Evolutionary conservation across 2,113 vertebrate genomes (phyloP), one percentile per base, ranked within the genome.

Genomic region (Dicerorhinus sumatrensis): DNA sequence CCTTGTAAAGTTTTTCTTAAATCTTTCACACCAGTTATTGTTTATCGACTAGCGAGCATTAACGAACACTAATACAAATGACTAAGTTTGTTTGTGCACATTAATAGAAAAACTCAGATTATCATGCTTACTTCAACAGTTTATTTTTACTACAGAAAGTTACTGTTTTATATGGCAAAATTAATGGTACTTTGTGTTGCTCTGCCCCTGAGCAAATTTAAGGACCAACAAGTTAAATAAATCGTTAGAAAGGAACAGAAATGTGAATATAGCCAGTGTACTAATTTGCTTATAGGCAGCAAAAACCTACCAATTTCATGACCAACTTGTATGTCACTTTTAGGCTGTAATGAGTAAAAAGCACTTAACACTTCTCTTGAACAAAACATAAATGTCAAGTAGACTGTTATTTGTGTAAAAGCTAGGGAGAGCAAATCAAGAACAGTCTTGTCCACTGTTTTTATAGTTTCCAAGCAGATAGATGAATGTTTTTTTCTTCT

Each of bases 191-290:
- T 95, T 96, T 94, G 36, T 93, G 46, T 63, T 94, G 9, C 23
- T 87, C 36, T 95, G 36, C 51, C 46, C 31, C 75, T 83, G 33
- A 94, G 51, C 39, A 96, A 95, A 90, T 70, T 89, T 95, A 86
- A 95, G 84, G 83, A 96, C 51, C 42, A 97, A 39, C 17, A 92
- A 92, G 27, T 97, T 92, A 92, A 96, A 93, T 58, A 95, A 96
- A 80, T 91, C 46, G 70, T 86, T 97, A 85, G 48, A 80, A 94
- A 92, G 36, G 46, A 97, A 67, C 11, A 91, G 67, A 96, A 97
- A 89, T 93, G 63, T 91, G 85, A 86, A 91, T 80, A 79, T 69
- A 91, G 16, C 73, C 67, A 36, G 10, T 85, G 13, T 63, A 42
- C 6, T 93, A 11, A 39, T 91, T 86, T 89, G 58, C 63, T 95